Base-by-base conservation (phyloP, 2,113 vertebrate species). In the Erinaceus europaeus region DNA sequence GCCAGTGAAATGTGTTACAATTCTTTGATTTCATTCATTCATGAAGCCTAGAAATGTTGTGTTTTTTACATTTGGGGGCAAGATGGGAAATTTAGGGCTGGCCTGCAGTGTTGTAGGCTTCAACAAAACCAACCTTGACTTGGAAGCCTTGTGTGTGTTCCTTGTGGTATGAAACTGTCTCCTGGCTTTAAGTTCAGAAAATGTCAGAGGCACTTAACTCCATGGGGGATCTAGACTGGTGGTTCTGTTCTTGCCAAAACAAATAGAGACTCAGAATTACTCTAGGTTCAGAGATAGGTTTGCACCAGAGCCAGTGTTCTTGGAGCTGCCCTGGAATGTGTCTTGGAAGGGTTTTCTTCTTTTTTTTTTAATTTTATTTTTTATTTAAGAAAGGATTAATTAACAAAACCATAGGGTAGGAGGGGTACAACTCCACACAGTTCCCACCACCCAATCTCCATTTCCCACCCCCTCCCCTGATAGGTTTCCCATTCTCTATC, bases 111-210 rank as follows among this genome's bases (percentile, higher is more conserved):
- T 65, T 17, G 14, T 64, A 23, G 36, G 65, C 14, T 88, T 40
- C 2, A 50, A n/a, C 14, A 71, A 23, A 36, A 29, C n/a, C 36
- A 52, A 21, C 0, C n/a, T n/a, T 68, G 18, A 27, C 38, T 57
- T 46, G 8, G 5, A 65, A 29, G 18, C 86, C 38, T 69, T 85
- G 53, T 50, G 20, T 17, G 46, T 52, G 46, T 48, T 57, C 21
- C 62, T 50, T 3, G 5, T 53, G 23, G n/a, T 64, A 9, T 40
- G n/a, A 9, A 52, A 65, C 38, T 32, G 34, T 77, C 13, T 84
- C 36, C 12, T 88, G 34, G 0, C 65, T 94, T 85, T 77, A 77
- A 85, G 40, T 10, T 85, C 40, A 73, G 40, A 64, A 88, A 73
- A 12, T 69, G 10, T 64, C 52, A 55, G 20, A 87, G 34, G 79